phyloP scores from a whole-genome alignment of 2,888 invertebrate genomes.

The Leptopilina myrica region DNA sequence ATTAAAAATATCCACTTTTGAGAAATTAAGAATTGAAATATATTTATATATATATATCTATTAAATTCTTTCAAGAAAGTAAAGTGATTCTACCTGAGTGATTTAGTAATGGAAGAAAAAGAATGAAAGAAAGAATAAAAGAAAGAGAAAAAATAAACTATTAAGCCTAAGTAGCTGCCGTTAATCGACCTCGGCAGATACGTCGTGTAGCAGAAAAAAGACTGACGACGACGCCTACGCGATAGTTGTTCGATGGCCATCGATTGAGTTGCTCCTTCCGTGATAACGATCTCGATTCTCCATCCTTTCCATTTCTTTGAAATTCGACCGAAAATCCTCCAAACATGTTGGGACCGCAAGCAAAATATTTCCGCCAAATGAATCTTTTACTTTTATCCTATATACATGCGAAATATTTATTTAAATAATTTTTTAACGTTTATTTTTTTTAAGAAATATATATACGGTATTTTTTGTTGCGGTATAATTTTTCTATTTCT shows the following conservation, averaged over 20 bases:
- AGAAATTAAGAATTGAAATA: neutral
- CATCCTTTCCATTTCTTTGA: constrained; percentile 33
- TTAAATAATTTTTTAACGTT: neutral
- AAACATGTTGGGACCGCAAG: constrained; percentile 46
- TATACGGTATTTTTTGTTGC: neutral
- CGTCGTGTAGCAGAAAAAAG: constrained; percentile 47
- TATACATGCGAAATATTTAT: too few relatives aligned
- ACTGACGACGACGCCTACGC: constrained; percentile 60
- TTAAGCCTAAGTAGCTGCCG: constrained; percentile 38
- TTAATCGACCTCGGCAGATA: constrained; percentile 26
- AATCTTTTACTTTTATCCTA: constrained; percentile 4
- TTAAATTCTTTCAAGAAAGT: constrained; percentile 15
- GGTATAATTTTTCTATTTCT: neutral
- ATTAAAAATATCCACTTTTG: neutral
- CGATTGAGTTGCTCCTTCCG: constrained; percentile 68
- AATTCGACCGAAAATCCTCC: constrained; percentile 51
- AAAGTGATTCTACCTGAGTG: constrained; percentile 24
- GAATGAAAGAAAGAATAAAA: too few relatives aligned
- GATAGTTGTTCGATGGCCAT: constrained; percentile 61
- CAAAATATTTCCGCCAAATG: constrained; percentile 23
- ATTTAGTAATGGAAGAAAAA: neutral
- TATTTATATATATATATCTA: neutral
- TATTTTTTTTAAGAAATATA: neutral
- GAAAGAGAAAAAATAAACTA: constrained; percentile 8
- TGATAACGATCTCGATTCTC: constrained; percentile 63